These are phyloP conservation scores for Anneissia japonica DNA, from an alignment of 35 echinoderm and acorn worm genomes.

Conservation along the genomic window DNA sequence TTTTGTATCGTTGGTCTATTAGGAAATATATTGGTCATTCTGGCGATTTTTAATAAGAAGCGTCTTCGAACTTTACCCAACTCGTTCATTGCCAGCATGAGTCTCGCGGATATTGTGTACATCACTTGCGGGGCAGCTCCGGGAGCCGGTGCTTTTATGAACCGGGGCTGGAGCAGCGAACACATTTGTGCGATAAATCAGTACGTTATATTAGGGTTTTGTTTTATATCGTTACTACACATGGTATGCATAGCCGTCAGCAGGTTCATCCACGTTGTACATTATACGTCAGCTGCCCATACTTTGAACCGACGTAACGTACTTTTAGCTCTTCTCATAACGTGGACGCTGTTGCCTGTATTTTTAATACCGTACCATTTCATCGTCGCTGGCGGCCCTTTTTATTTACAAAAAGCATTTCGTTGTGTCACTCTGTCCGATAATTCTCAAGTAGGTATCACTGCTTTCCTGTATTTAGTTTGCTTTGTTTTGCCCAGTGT, in stretches of 20 bases:
- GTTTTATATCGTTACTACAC: slow-evolving; percentile 4
- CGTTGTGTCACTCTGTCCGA: slow-evolving; percentile 1
- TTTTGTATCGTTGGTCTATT: slow-evolving; percentile 3
- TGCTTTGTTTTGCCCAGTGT: slow-evolving; percentile 18
- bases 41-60: slow-evolving; percentile 7
- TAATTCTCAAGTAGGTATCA: background rate
- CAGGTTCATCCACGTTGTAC: slow-evolving; percentile 6
- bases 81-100: slow-evolving; percentile 26
- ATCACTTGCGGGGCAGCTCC: background rate
- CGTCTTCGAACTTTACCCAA: slow-evolving; percentile 17
- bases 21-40: slow-evolving; percentile 25
- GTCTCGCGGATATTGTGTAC: background rate
- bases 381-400: background rate
- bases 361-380: slow-evolving; percentile 5
- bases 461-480: background rate
- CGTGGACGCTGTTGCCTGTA: background rate
- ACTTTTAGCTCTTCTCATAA: background rate
- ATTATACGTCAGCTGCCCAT: background rate
- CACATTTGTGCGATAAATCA: slow-evolving; percentile 4
- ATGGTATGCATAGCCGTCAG: slow-evolving; percentile 7
- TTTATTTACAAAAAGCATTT: slow-evolving; percentile 8
- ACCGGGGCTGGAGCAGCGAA: background rate
- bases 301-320: background rate
- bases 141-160: background rate
- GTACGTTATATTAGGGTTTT: slow-evolving; percentile 11